Evolutionary conservation across 1,140 invertebrate genomes (phyloP).

Genomic region (Drosophila rufa): DNA sequence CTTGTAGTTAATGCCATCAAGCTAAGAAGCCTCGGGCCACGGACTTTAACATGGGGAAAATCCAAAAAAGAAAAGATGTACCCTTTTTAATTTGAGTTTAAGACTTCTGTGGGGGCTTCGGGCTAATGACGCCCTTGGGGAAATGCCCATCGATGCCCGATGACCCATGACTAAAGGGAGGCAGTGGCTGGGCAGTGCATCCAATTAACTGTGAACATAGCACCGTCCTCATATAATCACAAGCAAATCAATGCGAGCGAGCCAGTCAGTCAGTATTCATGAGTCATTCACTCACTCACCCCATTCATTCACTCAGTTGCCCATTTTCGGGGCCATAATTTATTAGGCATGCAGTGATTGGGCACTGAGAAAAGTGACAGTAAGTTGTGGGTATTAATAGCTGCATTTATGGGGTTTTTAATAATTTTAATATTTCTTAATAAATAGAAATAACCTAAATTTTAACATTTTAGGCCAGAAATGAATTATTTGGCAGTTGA

Average conservation of each 20-base stretch:
- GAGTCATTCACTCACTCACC: constrained; percentile 14
- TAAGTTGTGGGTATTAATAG: not conserved
- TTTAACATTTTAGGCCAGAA: not conserved
- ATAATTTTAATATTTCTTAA: too few relatives aligned
- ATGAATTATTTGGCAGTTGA: not conserved
- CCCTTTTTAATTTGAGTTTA: constrained; percentile 57
- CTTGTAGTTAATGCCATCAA: constrained; percentile 74
- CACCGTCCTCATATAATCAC: constrained; percentile 29
- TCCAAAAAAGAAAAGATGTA: not conserved
- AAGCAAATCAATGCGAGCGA: constrained; percentile 26
- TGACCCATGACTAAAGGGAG: constrained; percentile 7
- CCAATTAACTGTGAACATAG: constrained; percentile 63
- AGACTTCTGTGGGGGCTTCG: constrained; percentile 28
- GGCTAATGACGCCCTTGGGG: constrained; percentile 71
- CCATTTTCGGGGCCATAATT: constrained; percentile 21
- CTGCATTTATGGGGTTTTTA: too few relatives aligned
- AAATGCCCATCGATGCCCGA: constrained; percentile 34
- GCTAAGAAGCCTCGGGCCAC: constrained; percentile 32
- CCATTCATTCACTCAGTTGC: not conserved
- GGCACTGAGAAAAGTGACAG: not conserved
- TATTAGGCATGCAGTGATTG: constrained; percentile 32
- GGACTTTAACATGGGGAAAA: not conserved
- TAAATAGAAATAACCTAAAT: too few relatives aligned
- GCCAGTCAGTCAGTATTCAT: constrained; percentile 15
- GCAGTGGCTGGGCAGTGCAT: constrained; percentile 45